Evolutionary conservation across 2,113 vertebrate species (phyloP), one percentile per base, ranked within the genome.

Genomic region (Thalassarche chlororhynchos): DNA sequence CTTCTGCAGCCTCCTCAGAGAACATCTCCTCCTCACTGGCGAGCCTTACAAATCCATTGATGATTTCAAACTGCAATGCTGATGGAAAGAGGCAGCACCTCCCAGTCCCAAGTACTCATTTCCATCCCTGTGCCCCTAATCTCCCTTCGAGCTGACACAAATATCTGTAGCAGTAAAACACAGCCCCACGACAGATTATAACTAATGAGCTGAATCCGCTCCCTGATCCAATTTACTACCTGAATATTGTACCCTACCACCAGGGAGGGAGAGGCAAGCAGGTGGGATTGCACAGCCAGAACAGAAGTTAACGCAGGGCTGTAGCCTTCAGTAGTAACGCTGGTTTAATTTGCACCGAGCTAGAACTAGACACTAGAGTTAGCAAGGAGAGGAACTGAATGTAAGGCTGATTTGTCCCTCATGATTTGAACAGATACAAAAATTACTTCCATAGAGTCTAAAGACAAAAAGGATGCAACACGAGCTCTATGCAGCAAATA

Each of bases 251-350:
- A 44, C 21, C 34, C 11, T 46, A 21, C 38, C 71, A 38, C 12
- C 40, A 36, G 24, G 7, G 26, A 54, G 26, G 34, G 19, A 66
- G 46, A 75, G n/a, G 40, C 1, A 1, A 49, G 79, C 52, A 32
- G 40, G 13, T 68, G 79, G 38, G 46, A 65, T 7, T 15, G 46
- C 34, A 13, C 25, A 69, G 77, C 57, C 44, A 28, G 16, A 36
- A 2, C 42, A 40, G 58, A 11, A 12, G 16, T 1, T 38, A 15
- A 55, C 1, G 3, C 68, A 65, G 34, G 47, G 40, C 58, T 60
- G 31, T 3, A 49, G 20, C n/a, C 77, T 55, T 1, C 81, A 31
- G 15, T 5, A 32, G 25, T 1, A 13, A 28, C 0, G 3, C 40
- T 55, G 70, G 23, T 4, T 61, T 38, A 4, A 38, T 32, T 5